phyloP scores from a whole-genome alignment of 1,140 invertebrate genomes.

The Drosophila pseudoananassae region DNA sequence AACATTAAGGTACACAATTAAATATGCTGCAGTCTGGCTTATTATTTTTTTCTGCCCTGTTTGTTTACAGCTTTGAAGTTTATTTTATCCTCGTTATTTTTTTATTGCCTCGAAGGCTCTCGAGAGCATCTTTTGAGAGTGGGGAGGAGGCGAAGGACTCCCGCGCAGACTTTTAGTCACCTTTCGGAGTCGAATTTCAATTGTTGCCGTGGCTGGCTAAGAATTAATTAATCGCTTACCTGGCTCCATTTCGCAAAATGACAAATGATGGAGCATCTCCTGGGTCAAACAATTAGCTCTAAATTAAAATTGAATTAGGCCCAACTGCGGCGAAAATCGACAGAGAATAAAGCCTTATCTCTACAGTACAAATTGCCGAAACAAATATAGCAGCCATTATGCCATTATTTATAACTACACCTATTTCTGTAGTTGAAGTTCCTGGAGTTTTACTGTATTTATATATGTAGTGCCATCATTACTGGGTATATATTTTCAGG shows the following conservation, averaged over 20 bases:
- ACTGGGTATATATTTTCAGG: conserved; percentile 11
- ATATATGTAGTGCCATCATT: neutral
- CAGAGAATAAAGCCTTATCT: neutral
- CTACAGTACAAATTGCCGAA: neutral
- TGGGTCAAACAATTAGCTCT: conserved; percentile 57
- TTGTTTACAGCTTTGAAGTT: conserved; percentile 29
- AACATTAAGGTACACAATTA: conserved; percentile 65
- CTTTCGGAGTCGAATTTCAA: conserved; percentile 50
- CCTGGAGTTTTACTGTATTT: conserved; percentile 18
- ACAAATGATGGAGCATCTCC: conserved; percentile 41
- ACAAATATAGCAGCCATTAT: neutral
- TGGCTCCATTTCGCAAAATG: conserved; percentile 32
- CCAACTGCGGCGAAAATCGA: conserved; percentile 47
- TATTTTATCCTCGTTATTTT: conserved; percentile 31
- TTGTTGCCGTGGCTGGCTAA: conserved; percentile 19
- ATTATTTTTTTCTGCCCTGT: neutral
- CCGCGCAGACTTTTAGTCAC: conserved; percentile 33
- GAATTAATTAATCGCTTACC: conserved; percentile 43
- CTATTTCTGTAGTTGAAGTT: neutral
- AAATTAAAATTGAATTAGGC: conserved; percentile 66
- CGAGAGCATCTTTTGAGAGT: neutral
- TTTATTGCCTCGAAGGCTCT: conserved; percentile 10
- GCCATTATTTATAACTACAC: too few species aligned
- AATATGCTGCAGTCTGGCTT: conserved; percentile 31
- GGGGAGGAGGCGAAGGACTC: conserved; percentile 8